Base-by-base conservation (phyloP, 2,797 vertebrate genomes). In the Chiropotes sagulatus region DNA sequence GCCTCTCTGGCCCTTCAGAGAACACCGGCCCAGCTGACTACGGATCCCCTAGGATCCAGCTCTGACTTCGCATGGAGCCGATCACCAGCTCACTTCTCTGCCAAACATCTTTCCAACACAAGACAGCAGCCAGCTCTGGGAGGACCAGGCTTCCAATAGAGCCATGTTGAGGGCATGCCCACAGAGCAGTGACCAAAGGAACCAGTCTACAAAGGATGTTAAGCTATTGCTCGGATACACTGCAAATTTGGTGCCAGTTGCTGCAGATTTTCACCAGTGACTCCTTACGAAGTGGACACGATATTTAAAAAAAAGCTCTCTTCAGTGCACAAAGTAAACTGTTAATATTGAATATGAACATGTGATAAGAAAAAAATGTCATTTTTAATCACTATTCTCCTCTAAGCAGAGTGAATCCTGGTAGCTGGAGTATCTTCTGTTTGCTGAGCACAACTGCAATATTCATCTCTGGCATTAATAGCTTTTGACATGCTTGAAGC, bases 381-480 rank as follows among this genome's bases (percentile, higher is more conserved):
- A 75, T 64, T 79, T 92, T 86, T 58, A 82, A 86, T 70, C 24
- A 28, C 41, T 24, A 15, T 24, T 95, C 33, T 89, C 14, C 33
- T 88, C 73, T 57, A 54, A 95, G 61, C 24, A 82, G 91, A 75
- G 41, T 19, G 88, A 76, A 67, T 79, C 86, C 36, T 82, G 30
- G 28, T 78, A 92, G 82, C 70, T 33, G 54, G 41, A 57, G 76
- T 52, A 75, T 85, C 61, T 90, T 94, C 78, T 97, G 78, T 93
- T 94, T 89, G 85, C 85, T 46, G 57, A 39, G 41, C 24, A 93
- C 75, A 96, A 82, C 36, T 80, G 50, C 88, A 88, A 94, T 80
- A 95, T 61, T 95, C 85, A 61, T 80, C 61, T 82, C 86, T 46
- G 48, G 58, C 54, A 75, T 39, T 54, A 90, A 80, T 24, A 54